These are phyloP conservation scores for Silvanus unidentatus DNA, from an alignment of 2,888 invertebrate genomes.

Conservation along the genomic window DNA sequence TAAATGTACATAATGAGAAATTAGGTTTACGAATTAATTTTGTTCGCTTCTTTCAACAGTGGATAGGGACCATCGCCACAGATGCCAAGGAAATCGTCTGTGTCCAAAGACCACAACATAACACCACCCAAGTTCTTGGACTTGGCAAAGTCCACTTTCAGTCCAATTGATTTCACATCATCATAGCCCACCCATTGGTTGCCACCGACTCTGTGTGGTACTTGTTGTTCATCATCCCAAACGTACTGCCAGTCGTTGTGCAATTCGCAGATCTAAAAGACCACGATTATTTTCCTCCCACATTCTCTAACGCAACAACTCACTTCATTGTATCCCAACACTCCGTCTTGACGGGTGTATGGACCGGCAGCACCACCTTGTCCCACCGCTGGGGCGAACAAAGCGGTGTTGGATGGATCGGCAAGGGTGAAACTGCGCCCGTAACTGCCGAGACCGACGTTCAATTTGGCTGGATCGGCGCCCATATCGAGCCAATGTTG, in stretches of 20 bases:
- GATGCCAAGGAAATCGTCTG: constrained; percentile 62
- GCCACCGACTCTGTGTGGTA: constrained; percentile 54
- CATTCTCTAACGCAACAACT: neutral
- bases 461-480: constrained; percentile 56
- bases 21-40: too few relatives aligned
- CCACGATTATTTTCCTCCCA: neutral
- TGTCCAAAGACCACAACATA: constrained; percentile 74
- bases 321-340: constrained; percentile 68
- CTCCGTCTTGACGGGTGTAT: constrained; percentile 58
- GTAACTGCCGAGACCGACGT: constrained; percentile 66
- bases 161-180: constrained; percentile 49
- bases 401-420: constrained; percentile 41
- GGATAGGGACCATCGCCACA: constrained; percentile 46
- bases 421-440: constrained; percentile 62
- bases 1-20: too few relatives aligned
- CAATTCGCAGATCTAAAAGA: constrained; percentile 34
- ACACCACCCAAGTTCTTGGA: constrained; percentile 49
- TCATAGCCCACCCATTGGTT: constrained; percentile 66
- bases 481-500: constrained; percentile 53
- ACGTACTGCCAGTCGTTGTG: constrained; percentile 27
- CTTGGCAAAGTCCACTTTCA: constrained; percentile 43
- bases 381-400: constrained; percentile 56
- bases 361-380: constrained; percentile 55
- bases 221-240: constrained; percentile 31
- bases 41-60: constrained; percentile 15